Evolutionary conservation across 2,113 vertebrate genomes (phyloP).

Genomic region (Enhydra lutris): DNA sequence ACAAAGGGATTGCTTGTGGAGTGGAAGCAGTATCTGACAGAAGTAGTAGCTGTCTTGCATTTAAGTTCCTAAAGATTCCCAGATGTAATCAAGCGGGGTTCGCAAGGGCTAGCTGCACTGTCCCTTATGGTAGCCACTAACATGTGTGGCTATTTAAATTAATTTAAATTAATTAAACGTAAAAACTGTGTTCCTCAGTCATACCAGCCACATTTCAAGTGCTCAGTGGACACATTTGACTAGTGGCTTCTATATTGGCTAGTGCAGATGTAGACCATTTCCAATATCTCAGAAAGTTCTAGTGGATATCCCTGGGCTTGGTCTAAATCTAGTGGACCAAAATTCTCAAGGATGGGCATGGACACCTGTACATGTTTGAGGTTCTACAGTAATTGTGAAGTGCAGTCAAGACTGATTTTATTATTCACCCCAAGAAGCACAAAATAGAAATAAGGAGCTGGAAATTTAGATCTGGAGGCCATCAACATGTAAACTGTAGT

Average conservation of each 20-base stretch:
- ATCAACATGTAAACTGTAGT: not conserved
- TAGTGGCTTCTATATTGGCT: not conserved
- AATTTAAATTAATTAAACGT: not conserved
- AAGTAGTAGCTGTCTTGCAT: not conserved
- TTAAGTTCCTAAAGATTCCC: constrained; percentile 1
- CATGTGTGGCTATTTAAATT: not conserved
- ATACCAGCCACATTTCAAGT: not conserved
- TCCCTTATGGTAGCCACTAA: not conserved
- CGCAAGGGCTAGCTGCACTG: not conserved
- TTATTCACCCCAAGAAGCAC: not conserved
- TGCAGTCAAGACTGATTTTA: not conserved
- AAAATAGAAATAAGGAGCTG: not conserved
- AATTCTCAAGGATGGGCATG: not conserved
- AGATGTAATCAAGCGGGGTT: not conserved
- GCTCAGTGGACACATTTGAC: not conserved
- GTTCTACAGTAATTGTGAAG: not conserved
- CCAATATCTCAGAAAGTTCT: not conserved
- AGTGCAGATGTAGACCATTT: not conserved
- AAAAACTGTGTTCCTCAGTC: not conserved
- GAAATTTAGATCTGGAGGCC: constrained; percentile 23
- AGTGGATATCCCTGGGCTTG: not conserved
- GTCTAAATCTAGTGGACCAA: not conserved
- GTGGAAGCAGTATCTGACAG: not conserved
- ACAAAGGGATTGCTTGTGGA: not conserved
- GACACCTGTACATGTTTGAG: not conserved